Evolutionary conservation across 2,113 vertebrate species (phyloP), one percentile per base, ranked within the genome.

Genomic region (Peromyscus polionotus): DNA sequence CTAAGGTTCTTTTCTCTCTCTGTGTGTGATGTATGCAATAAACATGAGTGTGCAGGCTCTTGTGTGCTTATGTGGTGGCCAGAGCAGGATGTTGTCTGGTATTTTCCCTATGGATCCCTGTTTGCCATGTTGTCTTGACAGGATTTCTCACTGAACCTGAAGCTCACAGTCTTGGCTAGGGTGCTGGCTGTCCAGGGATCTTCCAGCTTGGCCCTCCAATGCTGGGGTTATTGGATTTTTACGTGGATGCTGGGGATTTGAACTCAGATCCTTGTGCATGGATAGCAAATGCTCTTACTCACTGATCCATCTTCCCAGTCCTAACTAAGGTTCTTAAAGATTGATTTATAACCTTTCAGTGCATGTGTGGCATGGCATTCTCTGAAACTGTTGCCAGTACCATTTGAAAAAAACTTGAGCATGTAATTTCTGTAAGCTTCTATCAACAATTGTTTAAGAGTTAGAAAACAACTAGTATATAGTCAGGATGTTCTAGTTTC

Each of bases 341-440:
- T 83, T 98, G 92, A 93, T 98, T 97, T 97, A 92, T 97, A 94
- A 42, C 12, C 42, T 86, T 80, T 98, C 91, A 96, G 65, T 72
- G 36, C 81, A 87, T 11, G 51, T 68, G 59, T 73, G n/a, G 36
- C 72, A 22, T 51, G 39, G 39, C 26, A 26, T n/a, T 13, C 70
- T 90, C 75, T 93, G 48, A 92, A 87, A 75, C 68, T 79, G 1
- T 51, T 81, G 13, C 19, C 48, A 11, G 48, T 79, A 39, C 22
- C 31, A 24, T 84, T 68, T 98, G 26, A 95, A 67, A 95, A 67
- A 73, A 86, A 33, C 54, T 90, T 77, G 36, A 77, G 7, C 48
- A 75, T 8, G 5, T 96, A 88, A 61, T 88, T 20, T 4, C 65
- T 98, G 0, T 88, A 2, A 68, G 36, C 33, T 33, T 85, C 17